phyloP scores from a whole-genome alignment of 2,113 vertebrate species.

The Podilymbus podiceps region DNA sequence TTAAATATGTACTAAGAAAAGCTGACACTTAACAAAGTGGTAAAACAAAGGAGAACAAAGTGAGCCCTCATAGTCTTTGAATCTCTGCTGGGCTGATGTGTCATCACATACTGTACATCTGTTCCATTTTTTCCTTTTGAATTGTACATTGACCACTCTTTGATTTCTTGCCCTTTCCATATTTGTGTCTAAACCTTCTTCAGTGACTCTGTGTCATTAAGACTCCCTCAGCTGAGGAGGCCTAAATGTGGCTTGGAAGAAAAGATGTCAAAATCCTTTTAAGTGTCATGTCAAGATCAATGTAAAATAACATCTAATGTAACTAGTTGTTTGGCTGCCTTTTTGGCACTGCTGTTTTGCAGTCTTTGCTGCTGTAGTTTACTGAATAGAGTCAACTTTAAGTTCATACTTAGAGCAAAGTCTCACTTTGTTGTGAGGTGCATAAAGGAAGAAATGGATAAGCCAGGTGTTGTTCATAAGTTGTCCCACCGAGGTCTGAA shows the following conservation, averaged over 20 bases:
- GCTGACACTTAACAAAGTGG: neutral
- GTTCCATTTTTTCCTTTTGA: neutral
- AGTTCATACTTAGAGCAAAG: neutral
- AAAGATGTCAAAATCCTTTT: neutral
- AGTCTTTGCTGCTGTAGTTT: neutral
- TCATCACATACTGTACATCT: neutral
- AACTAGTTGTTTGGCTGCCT: neutral
- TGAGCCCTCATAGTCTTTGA: neutral
- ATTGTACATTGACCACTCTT: neutral
- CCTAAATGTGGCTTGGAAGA: neutral
- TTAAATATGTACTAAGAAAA: neutral
- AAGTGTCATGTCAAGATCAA: neutral
- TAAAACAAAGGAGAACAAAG: neutral
- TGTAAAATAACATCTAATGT: neutral
- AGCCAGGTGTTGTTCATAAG: neutral
- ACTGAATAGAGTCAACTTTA: neutral
- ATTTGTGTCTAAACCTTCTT: neutral
- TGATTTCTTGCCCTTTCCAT: neutral
- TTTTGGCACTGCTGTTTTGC: neutral
- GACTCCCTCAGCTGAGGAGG: neutral
- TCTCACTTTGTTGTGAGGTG: neutral
- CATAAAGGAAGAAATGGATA: neutral
- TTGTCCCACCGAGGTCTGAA: neutral
- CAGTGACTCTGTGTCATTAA: neutral
- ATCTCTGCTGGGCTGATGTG: neutral